Evolutionary conservation across 2,888 invertebrate genomes (phyloP), one percentile per base, ranked within the genome.

Genomic region (Resseliella maxima): DNA sequence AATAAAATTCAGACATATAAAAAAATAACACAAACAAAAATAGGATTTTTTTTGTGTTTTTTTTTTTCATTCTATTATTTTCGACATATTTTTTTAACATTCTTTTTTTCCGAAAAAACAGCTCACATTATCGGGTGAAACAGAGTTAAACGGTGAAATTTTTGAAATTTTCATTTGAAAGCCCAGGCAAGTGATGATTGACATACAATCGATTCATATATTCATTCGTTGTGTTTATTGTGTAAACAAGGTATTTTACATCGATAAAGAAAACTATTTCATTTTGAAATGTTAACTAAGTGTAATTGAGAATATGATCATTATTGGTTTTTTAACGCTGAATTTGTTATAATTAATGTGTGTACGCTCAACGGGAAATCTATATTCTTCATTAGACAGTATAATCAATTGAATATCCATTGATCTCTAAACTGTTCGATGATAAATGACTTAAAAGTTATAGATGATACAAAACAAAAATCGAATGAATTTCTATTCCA

Each of bases 241-340:
- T 72, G 72, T 72, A 72, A 72, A 72, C 31, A 72, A 72, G 15
- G 1, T 15, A 31, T 21, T n/a, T 12, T 15, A 18, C 0, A 31
- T 72, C 31, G 72, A 72, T 72, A 72, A 72, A 72, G 31, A 31
- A 27, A 72, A 72, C 72, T 1, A 15, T 31, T 31, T 18, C 31
- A 72, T 72, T 2, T 35, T 27, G 72, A 35, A 72, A 72, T 72
- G 72, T 72, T 15, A 72, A 35, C 72, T 31, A 72, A 31, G 31
- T 72, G 35, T 31, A 72, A 72, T 72, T 31, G 15, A 27, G 72
- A 18, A 72, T 31, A 15, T 15, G 72, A 72, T 72, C 72, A 31
- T 72, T 72, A 72, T 59, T 72, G 72, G n/a, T 72, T 31, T 72
- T 72, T 31, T 15, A 72, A 72, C 72, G 31, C 72, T 31, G 5